A percentile compares a stretch with the other conserved stretches of the same genome.
Evolutionary conservation across 2,113 vertebrate species (phyloP).

Genomic region (Phaethon lepturus): DNA sequence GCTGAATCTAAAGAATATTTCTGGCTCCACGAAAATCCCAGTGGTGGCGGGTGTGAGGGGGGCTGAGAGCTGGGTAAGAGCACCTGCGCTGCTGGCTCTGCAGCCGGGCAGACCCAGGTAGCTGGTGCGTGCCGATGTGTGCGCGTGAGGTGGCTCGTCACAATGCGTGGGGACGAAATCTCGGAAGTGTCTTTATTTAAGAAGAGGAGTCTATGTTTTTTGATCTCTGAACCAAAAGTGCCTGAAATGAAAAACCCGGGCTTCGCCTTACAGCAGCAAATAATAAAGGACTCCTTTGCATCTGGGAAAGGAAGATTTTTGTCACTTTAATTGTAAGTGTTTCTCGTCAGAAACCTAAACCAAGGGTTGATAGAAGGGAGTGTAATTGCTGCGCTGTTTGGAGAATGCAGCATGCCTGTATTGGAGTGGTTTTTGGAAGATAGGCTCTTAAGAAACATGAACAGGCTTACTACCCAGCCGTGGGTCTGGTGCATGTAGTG

Average conservation of each 20-base stretch:
- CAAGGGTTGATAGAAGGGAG: background rate
- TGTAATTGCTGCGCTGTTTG: background rate
- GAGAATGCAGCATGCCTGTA: background rate
- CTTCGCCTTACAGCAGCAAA: background rate
- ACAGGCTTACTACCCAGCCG: background rate
- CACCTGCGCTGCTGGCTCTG: background rate
- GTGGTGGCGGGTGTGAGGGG: background rate
- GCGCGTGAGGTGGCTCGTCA: fast-evolving
- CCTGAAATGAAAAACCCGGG: background rate
- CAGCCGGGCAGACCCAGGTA: background rate
- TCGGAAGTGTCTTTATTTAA: background rate
- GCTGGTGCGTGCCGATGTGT: background rate
- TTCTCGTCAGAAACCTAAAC: background rate
- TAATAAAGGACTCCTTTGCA: background rate
- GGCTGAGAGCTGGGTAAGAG: background rate
- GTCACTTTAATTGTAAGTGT: background rate
- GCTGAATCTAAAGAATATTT: slow-evolving; percentile 38
- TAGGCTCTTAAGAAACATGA: background rate
- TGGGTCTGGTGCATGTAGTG: fast-evolving
- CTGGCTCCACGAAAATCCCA: slow-evolving; percentile 41
- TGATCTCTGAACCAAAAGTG: background rate
- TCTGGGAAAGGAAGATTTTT: background rate
- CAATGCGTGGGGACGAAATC: background rate
- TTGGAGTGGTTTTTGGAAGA: background rate
- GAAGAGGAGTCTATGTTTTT: background rate